Conservation (phyloP, 1,140 invertebrate genomes). For the Drosophila melanica region DNA sequence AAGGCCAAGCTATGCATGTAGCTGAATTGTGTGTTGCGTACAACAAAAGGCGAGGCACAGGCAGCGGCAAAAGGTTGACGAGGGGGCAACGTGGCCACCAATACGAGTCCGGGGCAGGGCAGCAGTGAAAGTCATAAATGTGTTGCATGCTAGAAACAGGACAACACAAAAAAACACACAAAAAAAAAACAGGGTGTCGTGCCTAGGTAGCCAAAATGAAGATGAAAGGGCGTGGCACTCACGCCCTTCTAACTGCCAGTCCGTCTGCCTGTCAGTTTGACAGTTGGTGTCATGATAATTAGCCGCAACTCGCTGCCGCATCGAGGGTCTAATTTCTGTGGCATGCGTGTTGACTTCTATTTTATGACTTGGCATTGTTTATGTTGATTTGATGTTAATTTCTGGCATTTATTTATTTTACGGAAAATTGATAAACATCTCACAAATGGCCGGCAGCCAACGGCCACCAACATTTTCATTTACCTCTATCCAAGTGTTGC, state of each 20-base stretch:
- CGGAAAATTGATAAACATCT: slow-evolving; percentile 80
- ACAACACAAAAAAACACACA: slow-evolving; percentile 30
- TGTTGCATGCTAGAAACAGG: slow-evolving; percentile 6
- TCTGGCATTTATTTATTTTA: slow-evolving; percentile 55
- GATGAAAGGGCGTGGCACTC: slow-evolving; percentile 49
- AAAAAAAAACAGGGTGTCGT: slow-evolving; percentile 19
- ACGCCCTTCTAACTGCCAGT: slow-evolving; percentile 1
- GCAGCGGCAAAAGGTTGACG: slow-evolving; percentile 25
- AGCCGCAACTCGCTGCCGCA: slow-evolving; percentile 39
- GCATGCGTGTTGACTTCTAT: slow-evolving; percentile 62
- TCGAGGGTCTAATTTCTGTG: slow-evolving; percentile 51
- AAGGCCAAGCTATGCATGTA: slow-evolving; percentile 59
- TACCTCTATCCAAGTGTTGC: slow-evolving; percentile 55
- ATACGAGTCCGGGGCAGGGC: slow-evolving; percentile 2
- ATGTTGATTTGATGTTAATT: slow-evolving; percentile 81
- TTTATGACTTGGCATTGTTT: slow-evolving; percentile 74
- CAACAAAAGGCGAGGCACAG: slow-evolving; percentile 55
- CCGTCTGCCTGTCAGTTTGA: slow-evolving; percentile 50
- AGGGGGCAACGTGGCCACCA: background rate
- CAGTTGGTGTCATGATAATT: slow-evolving; percentile 81
- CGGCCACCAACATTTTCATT: slow-evolving; percentile 67
- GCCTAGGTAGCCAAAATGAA: slow-evolving; percentile 40
- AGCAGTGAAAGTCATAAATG: slow-evolving; percentile 21
- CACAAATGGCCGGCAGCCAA: background rate
- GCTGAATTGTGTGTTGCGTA: slow-evolving; percentile 29